Evolutionary conservation across 2,797 vertebrate species (phyloP).

Genomic region (Calcarius lapponicus): DNA sequence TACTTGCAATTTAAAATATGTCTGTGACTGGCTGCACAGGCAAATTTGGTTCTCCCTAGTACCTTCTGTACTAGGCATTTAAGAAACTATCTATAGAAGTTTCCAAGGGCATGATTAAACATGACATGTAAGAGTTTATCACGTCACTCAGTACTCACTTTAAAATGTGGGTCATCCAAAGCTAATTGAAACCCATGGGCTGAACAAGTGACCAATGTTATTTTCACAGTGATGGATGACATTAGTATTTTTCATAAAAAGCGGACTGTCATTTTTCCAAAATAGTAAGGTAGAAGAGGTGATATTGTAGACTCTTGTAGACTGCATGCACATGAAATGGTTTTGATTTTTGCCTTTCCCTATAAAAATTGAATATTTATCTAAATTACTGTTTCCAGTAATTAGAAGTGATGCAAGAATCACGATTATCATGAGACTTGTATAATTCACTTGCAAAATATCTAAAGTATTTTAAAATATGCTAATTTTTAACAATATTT

Average conservation of each 20-base stretch:
- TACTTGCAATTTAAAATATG: background rate
- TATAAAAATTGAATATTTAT: background rate
- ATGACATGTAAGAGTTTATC: background rate
- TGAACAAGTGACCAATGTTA: background rate
- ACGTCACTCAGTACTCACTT: background rate
- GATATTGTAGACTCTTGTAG: background rate
- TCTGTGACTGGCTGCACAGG: background rate
- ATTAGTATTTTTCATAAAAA: background rate
- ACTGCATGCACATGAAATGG: background rate
- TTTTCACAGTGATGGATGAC: background rate
- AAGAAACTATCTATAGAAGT: background rate
- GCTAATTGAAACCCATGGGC: background rate
- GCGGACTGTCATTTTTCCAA: background rate
- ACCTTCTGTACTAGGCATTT: background rate
- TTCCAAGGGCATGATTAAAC: slow-evolving; percentile 9
- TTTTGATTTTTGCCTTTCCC: background rate
- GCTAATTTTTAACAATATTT: background rate
- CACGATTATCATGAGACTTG: background rate
- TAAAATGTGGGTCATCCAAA: background rate
- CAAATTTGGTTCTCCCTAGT: background rate
- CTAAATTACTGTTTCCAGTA: background rate
- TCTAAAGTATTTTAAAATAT: background rate
- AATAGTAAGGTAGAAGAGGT: background rate
- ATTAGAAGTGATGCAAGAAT: background rate
- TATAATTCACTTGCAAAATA: background rate